Conservation (phyloP, 2,113 vertebrate species). For the Andinoacara biseriatus region DNA sequence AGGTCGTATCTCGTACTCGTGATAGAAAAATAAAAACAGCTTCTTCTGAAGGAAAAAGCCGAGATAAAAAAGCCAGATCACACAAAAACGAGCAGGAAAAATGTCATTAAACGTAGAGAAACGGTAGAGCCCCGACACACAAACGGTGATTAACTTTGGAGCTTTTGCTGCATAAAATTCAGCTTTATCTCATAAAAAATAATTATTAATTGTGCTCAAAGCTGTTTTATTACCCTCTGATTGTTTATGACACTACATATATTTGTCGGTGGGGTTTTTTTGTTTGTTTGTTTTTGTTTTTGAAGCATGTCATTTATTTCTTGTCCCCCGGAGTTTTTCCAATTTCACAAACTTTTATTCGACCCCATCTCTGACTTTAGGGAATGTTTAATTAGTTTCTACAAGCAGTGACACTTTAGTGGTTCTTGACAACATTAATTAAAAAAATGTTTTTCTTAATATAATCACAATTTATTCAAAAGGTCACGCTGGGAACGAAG, state of each 20-base stretch:
- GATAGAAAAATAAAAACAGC: not conserved
- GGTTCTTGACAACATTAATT: constrained; percentile 6
- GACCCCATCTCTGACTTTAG: constrained; percentile 3
- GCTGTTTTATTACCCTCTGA: not conserved
- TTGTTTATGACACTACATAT: not conserved
- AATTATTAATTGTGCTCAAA: not conserved
- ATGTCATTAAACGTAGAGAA: not conserved
- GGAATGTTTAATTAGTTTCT: constrained; percentile 15
- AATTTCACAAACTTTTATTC: constrained; percentile 1
- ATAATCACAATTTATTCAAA: not conserved
- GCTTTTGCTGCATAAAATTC: accelerated
- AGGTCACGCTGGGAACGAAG: not conserved
- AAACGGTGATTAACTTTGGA: no score
- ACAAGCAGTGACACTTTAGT: not conserved
- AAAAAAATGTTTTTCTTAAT: not conserved
- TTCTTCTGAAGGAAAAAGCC: not conserved
- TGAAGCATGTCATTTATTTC: not conserved
- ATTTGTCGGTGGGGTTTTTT: not conserved
- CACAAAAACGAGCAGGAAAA: not conserved
- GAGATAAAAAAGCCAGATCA: not conserved
- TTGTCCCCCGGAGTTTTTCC: not conserved
- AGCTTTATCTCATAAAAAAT: not conserved
- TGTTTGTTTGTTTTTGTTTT: not conserved
- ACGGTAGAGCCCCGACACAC: no score
- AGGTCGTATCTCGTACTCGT: not conserved